These are phyloP conservation scores for Nettapus auritus DNA, from an alignment of 2,113 vertebrate species.

Conservation along the genomic window DNA sequence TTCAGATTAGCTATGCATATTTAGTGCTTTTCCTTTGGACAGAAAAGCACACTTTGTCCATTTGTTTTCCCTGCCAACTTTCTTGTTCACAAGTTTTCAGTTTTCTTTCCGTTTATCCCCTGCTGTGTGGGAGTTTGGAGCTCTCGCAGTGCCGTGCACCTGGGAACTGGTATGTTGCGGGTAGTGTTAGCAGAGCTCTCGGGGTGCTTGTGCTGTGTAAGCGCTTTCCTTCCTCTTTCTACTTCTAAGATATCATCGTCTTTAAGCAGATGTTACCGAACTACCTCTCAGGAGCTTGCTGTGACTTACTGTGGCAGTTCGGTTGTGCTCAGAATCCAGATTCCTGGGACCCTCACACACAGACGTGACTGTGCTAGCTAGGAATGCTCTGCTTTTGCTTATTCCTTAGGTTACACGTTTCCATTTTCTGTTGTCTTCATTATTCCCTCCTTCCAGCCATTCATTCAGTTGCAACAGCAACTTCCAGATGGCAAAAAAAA, in stretches of 20 bases:
- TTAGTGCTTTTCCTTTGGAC: neutral
- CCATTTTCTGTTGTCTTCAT: neutral
- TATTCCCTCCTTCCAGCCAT: neutral
- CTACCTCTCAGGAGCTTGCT: neutral
- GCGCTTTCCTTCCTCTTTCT: neutral
- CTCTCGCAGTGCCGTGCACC: neutral
- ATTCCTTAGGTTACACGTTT: neutral
- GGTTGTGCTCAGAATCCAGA: neutral
- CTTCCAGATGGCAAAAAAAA: neutral
- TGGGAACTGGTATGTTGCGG: neutral
- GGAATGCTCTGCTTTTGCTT: neutral
- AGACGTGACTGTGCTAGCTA: neutral
- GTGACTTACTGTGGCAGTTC: neutral
- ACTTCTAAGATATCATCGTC: neutral
- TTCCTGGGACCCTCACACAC: neutral
- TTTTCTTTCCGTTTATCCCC: neutral
- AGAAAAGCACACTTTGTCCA: neutral
- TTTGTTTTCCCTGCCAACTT: neutral
- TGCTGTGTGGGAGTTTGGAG: neutral
- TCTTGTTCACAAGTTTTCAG: neutral
- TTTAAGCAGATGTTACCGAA: neutral
- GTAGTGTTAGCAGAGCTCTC: neutral
- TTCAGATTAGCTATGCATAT: neutral
- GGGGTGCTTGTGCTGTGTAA: neutral
- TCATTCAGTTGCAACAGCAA: neutral